Evolutionary conservation across 2,888 invertebrate species (phyloP).

Genomic region (Drosophila nigritarsus): DNA sequence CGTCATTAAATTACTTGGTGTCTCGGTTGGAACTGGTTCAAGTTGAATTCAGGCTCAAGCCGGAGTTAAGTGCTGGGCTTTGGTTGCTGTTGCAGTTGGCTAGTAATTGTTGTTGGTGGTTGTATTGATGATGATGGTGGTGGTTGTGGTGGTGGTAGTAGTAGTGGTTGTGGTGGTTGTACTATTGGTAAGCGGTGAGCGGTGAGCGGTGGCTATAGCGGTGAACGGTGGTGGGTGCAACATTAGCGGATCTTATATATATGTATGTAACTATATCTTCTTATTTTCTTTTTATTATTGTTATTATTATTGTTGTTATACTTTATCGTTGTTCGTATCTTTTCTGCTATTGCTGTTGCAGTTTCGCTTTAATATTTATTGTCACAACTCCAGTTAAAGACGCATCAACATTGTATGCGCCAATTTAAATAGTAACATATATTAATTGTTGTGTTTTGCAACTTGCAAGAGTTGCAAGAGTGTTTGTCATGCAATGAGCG

Average conservation of each 20-base stretch:
- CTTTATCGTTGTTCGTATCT: not conserved
- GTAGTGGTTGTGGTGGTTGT: conserved; percentile 24
- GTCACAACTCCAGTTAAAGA: not conserved
- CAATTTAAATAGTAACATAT: not conserved
- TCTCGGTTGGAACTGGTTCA: conserved; percentile 35
- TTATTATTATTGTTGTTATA: conserved; percentile 6
- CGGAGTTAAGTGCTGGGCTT: conserved; percentile 18
- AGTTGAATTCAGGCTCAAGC: conserved; percentile 39
- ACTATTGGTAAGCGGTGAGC: conserved; percentile 33
- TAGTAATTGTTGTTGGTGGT: conserved; percentile 32
- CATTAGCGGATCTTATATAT: conserved; percentile 33
- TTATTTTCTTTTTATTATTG: conserved; percentile 11
- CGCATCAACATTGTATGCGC: not conserved
- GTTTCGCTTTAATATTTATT: not conserved
- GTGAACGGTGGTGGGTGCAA: conserved; percentile 46
- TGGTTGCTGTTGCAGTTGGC: conserved; percentile 26
- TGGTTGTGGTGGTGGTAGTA: conserved; percentile 30
- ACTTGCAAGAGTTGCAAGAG: not conserved
- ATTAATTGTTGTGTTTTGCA: not conserved
- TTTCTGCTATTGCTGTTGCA: conserved; percentile 3
- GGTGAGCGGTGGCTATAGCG: conserved; percentile 42
- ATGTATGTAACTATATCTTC: conserved; percentile 13
- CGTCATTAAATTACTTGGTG: conserved; percentile 29
- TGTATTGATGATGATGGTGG: conserved; percentile 18
- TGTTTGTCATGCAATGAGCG: not conserved